These are phyloP conservation scores for Rhagonycha fulva DNA, from an alignment of 2,888 invertebrate species.

Conservation along the genomic window DNA sequence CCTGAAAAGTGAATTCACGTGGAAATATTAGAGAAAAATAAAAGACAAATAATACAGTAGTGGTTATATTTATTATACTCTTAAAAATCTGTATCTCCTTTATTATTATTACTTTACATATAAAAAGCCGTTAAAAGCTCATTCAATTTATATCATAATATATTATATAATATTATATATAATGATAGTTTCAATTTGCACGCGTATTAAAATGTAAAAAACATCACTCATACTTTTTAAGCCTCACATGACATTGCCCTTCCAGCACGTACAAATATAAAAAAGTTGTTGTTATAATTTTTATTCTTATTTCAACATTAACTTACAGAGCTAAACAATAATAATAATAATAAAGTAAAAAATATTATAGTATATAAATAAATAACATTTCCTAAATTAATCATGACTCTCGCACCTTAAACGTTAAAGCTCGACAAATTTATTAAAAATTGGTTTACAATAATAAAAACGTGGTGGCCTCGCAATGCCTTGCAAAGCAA, in stretches of 20 bases:
- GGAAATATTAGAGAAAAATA: background rate
- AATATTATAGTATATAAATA: slow-evolving; percentile 24
- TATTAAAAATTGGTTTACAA: background rate
- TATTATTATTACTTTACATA: slow-evolving; percentile 55
- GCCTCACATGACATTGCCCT: slow-evolving; percentile 26
- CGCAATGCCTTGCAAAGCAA: slow-evolving; percentile 30
- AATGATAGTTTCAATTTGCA: slow-evolving; percentile 53
- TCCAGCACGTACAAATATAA: slow-evolving; percentile 22
- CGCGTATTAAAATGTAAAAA: slow-evolving; percentile 51
- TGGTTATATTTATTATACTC: slow-evolving; percentile 55
- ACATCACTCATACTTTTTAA: slow-evolving; percentile 49
- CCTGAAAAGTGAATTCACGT: no score
- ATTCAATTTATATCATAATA: slow-evolving; percentile 55
- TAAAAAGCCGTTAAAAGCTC: slow-evolving; percentile 58
- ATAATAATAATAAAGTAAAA: slow-evolving; percentile 18
- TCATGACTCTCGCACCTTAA: slow-evolving; percentile 18
- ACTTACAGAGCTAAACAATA: slow-evolving; percentile 29
- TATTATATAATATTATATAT: slow-evolving; percentile 30
- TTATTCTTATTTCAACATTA: slow-evolving; percentile 2
- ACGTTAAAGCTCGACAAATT: slow-evolving; percentile 25
- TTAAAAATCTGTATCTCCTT: slow-evolving; percentile 56
- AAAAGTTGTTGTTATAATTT: background rate
- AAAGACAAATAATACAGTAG: slow-evolving; percentile 46
- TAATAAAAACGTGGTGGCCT: slow-evolving; percentile 20
- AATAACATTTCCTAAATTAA: slow-evolving; percentile 29